These are phyloP conservation scores for Trichonephila inaurata DNA, from an alignment of 1,140 invertebrate species.

Conservation along the genomic window DNA sequence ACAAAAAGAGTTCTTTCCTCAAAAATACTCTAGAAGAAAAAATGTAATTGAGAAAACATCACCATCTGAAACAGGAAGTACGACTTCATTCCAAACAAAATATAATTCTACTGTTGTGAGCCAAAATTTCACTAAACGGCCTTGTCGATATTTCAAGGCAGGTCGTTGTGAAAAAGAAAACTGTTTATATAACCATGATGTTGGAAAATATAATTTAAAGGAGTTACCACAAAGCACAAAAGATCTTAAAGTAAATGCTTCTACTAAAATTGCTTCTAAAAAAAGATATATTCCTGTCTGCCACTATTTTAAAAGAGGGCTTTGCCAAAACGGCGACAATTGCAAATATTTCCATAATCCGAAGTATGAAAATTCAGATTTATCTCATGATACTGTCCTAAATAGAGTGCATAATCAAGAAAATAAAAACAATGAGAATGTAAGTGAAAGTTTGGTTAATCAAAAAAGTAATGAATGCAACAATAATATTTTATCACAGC, in stretches of 20 bases:
- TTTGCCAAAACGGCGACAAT: not conserved
- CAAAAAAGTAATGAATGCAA: not conserved
- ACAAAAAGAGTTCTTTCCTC: not conserved
- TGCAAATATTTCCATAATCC: constrained; percentile 47
- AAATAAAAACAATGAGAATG: too few species aligned
- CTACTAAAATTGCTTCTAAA: too few species aligned
- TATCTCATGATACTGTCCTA: not conserved
- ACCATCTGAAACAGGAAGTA: too few species aligned
- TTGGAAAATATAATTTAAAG: not conserved
- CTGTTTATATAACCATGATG: constrained; percentile 28
- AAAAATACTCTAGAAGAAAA: not conserved
- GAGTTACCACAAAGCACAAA: not conserved
- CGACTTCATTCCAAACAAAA: not conserved
- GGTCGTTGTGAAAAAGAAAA: constrained; percentile 31
- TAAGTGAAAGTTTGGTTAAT: too few species aligned
- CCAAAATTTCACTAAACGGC: not conserved
- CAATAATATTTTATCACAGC: not conserved
- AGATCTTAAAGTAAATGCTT: not conserved
- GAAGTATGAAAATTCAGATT: not conserved
- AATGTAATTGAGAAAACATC: not conserved
- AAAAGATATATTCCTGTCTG: constrained; percentile 10
- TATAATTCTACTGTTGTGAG: not conserved
- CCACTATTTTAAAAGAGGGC: not conserved
- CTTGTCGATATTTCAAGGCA: constrained; percentile 34
- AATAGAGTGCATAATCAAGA: not conserved